Evolutionary conservation across 2,888 invertebrate species (phyloP), one percentile per base, ranked within the genome.

Genomic region (Cryptocheilus praepositus): DNA sequence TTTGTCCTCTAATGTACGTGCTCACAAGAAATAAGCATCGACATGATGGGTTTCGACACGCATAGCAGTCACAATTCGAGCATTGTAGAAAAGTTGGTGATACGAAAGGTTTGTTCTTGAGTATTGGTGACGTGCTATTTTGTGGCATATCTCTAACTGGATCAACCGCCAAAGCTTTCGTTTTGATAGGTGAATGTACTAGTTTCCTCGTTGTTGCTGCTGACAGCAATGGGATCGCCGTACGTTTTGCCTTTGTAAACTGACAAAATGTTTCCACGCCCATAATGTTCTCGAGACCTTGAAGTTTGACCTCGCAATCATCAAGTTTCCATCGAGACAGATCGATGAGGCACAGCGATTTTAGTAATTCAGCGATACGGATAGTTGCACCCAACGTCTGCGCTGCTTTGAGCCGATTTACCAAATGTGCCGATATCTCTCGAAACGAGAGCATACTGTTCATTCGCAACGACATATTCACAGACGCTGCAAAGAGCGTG

Each of bases 281-380:
- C 5, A 89, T 69, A 11, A 89, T 85, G 25, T 84, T 78, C 57
- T 88, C 88, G 3, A 88, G 72, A 1, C 85, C 84, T 53, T 85
- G 84, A 3, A 89, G 72, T 28, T 85, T 85, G 0, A 85, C 80
- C 49, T 87, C 87, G 58, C 88, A 88, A 36, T 86, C 83, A 3
- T 81, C 80, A 15, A 85, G 15, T 18, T 83, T 74, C 0, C 69
- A 72, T 4, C 85, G 82, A 0, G 83, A 79, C 0, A 88, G 61
- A 63, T 87, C 88, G 7, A 88, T 79, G 43, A 82, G 82, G 57
- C 86, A 85, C 0, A 86, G 55, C 19, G 77, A 80, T 64, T 88
- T 88, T 7, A 88, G 62, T 19, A 83, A 72, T 44, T 84, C 84
- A 0, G 84, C 88, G 3, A 84, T 78, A 16, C 86, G 79, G n/a